phyloP scores from a whole-genome alignment of 2,113 vertebrate genomes.

The Chaenogobius annularis region DNA sequence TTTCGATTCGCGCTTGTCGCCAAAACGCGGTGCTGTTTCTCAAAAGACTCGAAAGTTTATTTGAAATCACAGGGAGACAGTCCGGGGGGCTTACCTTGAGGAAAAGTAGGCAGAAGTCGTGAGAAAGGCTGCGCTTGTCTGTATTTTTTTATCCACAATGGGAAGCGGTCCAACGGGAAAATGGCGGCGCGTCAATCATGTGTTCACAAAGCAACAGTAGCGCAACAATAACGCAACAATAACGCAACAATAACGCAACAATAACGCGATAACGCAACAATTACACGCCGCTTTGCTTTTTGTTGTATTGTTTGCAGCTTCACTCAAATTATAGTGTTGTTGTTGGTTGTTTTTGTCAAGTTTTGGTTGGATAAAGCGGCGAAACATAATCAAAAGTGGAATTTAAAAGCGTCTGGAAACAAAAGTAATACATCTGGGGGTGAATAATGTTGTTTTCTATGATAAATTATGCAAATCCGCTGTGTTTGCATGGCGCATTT shows the following conservation, averaged over 20 bases:
- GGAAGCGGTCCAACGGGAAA: slow-evolving; percentile 76
- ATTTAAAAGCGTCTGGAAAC: too few species aligned
- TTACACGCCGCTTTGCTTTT: too few species aligned
- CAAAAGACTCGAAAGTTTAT: slow-evolving; percentile 38
- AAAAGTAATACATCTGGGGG: too few species aligned
- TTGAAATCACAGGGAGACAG: neutral
- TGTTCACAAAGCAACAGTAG: slow-evolving; percentile 70
- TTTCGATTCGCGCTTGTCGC: neutral
- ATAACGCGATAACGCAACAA: neutral
- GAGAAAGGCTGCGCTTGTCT: slow-evolving; percentile 67
- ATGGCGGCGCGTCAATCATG: slow-evolving; percentile 76
- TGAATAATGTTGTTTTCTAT: too few species aligned
- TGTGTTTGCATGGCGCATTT: too few species aligned
- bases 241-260: slow-evolving; percentile 47
- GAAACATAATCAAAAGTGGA: too few species aligned
- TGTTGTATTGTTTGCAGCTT: too few species aligned
- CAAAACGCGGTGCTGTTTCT: neutral
- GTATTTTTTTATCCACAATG: slow-evolving; percentile 79
- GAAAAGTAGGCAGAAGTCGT: slow-evolving; percentile 53
- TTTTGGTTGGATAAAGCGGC: too few species aligned
- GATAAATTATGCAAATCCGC: too few species aligned
- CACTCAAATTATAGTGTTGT: too few species aligned
- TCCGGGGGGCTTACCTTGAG: slow-evolving; percentile 56
- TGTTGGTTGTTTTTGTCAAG: too few species aligned
- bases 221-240: slow-evolving; percentile 12